Percentiles rank a stretch among this genome's conserved stretches.
Conservation (phyloP, 2,888 invertebrate genomes). For the Tachystola acroxantha region DNA sequence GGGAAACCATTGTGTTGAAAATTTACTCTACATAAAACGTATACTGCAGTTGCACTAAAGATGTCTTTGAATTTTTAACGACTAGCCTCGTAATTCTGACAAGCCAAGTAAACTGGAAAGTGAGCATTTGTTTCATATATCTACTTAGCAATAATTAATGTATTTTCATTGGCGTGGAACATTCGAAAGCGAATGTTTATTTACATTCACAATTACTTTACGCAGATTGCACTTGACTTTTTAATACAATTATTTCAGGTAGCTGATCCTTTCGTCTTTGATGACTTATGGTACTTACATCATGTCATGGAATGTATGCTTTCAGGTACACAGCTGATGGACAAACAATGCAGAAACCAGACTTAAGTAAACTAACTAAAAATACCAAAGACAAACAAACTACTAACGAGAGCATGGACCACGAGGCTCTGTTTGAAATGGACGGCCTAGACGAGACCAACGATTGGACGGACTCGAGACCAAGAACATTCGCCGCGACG, state of each 20-base stretch:
- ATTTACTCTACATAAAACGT: not conserved
- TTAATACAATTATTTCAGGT: constrained; percentile 13
- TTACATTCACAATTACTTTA: constrained; percentile 22
- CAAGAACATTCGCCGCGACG: constrained; percentile 76
- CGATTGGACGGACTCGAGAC: constrained; percentile 71
- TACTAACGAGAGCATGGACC: constrained; percentile 43
- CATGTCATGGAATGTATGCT: constrained; percentile 10
- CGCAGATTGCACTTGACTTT: constrained; percentile 19
- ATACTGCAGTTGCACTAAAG: not conserved
- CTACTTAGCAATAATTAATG: constrained; percentile 14
- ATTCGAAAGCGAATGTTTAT: constrained; percentile 37
- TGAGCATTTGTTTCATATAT: constrained; percentile 25
- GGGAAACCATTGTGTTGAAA: too few relatives aligned
- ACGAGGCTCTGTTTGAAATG: constrained; percentile 84
- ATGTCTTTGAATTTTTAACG: constrained; percentile 4
- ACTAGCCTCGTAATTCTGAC: constrained; percentile 5
- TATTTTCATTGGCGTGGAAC: constrained; percentile 36
- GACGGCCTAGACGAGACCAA: constrained; percentile 77
- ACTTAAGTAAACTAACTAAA: constrained; percentile 72
- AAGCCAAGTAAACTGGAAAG: constrained; percentile 23
- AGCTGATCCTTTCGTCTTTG: constrained; percentile 7
- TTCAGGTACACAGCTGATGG: constrained; percentile 79
- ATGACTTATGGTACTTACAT: not conserved
- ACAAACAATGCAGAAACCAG: constrained; percentile 75
- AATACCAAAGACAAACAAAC: constrained; percentile 45